Evolutionary conservation across 1,140 invertebrate genomes (phyloP).

Genomic region (Solen grandis): DNA sequence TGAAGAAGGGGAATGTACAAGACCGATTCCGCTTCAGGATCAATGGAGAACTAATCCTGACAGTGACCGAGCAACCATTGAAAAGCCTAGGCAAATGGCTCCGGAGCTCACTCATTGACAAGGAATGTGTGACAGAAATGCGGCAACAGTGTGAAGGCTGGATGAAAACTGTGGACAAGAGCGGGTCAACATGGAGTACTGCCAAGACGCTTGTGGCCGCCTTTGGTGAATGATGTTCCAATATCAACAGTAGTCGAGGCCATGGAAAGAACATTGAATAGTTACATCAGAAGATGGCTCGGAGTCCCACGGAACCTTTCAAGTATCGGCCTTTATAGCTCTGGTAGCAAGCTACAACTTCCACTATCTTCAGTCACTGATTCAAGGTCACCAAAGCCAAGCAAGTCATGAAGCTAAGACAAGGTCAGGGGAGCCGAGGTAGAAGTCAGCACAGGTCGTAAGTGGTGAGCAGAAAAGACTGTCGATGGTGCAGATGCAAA

Average conservation of each 20-base stretch:
- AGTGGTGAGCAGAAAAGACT: conserved; percentile 22
- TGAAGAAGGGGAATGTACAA: no score
- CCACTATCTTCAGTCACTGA: no score
- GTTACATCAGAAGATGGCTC: no score
- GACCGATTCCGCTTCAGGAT: no score
- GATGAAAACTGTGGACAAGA: no score
- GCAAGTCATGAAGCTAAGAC: conserved; percentile 44
- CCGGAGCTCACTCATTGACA: conserved; percentile 24
- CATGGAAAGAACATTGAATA: conserved; percentile 27
- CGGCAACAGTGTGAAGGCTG: no score
- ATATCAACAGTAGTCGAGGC: conserved; percentile 37
- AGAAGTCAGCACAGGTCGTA: conserved; percentile 32
- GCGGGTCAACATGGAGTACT: conserved; percentile 35
- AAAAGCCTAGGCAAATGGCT: conserved; percentile 43
- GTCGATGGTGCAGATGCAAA: conserved; percentile 12
- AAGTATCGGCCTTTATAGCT: conserved; percentile 41
- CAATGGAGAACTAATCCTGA: conserved; percentile 21
- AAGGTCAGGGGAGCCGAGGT: conserved; percentile 35
- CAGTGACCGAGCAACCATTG: conserved; percentile 25
- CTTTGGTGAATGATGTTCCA: no score
- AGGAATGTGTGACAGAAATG: conserved; percentile 3
- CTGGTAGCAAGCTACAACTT: no score
- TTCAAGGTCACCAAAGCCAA: no score
- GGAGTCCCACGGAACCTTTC: conserved; percentile 28
- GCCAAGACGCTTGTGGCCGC: conserved; percentile 30